Base-by-base conservation (phyloP, 2,888 invertebrate genomes). In the Calameuta filiformis region DNA sequence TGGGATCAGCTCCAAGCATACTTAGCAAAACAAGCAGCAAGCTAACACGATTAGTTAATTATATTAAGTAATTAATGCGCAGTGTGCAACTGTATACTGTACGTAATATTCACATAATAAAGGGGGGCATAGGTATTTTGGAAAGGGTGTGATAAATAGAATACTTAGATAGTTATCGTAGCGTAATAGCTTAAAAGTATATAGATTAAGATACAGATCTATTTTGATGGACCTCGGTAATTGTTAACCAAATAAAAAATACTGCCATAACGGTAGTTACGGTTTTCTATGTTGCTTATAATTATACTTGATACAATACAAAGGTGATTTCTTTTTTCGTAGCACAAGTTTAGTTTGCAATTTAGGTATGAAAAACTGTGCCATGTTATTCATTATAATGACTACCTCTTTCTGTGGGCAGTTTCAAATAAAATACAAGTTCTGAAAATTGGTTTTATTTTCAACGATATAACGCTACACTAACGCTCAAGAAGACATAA, bases 1-100 rank as follows among this genome's bases (percentile, higher is more conserved):
- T 96, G 96, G 95, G 89, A 92, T 35, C 92, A 93, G 71, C 88
- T 96, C n/a, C 31, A 33, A 34, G 3, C 71, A 31, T 34, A 33
- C 3, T 34, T 71, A 34, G 71, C 71, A 34, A 71, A 71, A 31
- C 71, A 71, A 12, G 6, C 3, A 31, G 34, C 31, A 23, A 71
- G 71, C 34, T 34, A 71, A 33, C 56, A 56, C 56, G 23, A 23
- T 23, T 56, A 56, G 23, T 56, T 23, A 56, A 56, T 56, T 56
- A 56, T 56, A 56, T 56, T 56, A 9, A 23, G 6, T 40, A 40
- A 56, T 23, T 56, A 56, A 56, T 56, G 56, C 1, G 23, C 23
- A 56, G 23, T 23, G 6, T 56, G 23, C 56, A 6, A 23, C 23
- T 56, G 2, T 23, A 23, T 56, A 56, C 9, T 56, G 23, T 56